Base-by-base conservation (phyloP, 2,888 invertebrate genomes). In the Pseudococcus jackbeardsleyi region DNA sequence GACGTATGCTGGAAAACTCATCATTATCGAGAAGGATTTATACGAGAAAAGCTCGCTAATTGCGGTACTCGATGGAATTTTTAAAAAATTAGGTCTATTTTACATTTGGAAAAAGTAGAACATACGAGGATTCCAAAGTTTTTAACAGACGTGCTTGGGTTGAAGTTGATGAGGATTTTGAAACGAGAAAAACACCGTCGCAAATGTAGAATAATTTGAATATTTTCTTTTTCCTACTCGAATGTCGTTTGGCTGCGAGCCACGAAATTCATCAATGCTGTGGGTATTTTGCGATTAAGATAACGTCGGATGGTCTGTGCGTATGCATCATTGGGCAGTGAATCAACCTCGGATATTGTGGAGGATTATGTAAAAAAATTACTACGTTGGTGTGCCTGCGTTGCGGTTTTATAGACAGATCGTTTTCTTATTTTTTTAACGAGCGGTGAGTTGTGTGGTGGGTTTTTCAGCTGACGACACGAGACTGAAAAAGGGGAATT, bases 181-280 rank as follows among this genome's bases (percentile, higher is more conserved):
- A 33, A 33, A 3, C 26, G 46, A 46, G 17, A 72, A 72, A 72
- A 26, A 72, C 19, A 64, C 64, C 15, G n/a, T 6, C 19, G n/a
- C 7, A 8, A 19, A 33, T 6, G 68, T 72, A 33, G 33, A 72
- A 72, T 26, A 26, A 59, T 59, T 59, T 59, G 19, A 59, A 59
- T 59, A 59, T 59, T 59, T 33, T 33, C 26, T 72, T 72, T 59
- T 59, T 26, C 33, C 68, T 72, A n/a, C 33, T 72, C 68, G 22
- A 33, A 72, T 72, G 12, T 26, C 15, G 33, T 72, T 72, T 72
- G 68, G 68, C 68, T 33, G 3, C 33, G 26, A 72, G 68, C 68
- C 68, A 72, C 68, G 68, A 33, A 72, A 72, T 72, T 72, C 68
- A 33, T 33, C 68, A 72, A 72, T 8, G 68, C 33, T 72, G 68